These are phyloP conservation scores for Drosophila limbata DNA, from an alignment of 2,888 invertebrate species.

Conservation along the genomic window DNA sequence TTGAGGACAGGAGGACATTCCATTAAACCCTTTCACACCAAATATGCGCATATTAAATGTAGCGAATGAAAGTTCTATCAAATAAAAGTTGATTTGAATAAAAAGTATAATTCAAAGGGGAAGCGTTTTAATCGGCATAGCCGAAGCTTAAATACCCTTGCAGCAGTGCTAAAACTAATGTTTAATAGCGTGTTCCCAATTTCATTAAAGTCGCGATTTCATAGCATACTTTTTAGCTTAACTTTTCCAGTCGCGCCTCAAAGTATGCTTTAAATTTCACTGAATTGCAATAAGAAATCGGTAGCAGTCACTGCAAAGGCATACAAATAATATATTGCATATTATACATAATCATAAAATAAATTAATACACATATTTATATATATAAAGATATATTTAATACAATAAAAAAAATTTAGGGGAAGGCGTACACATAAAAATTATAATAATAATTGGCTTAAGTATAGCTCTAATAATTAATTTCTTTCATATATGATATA, in stretches of 20 bases:
- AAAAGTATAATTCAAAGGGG: conserved; percentile 2
- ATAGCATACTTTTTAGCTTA: background rate
- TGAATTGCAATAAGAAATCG: background rate
- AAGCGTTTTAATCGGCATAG: conserved; percentile 18
- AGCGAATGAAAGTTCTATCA: conserved; percentile 41
- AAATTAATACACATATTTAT: conserved; percentile 21
- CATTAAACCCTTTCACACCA: conserved; percentile 9
- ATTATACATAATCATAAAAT: background rate
- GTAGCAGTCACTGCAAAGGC: background rate
- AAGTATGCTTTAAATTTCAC: background rate
- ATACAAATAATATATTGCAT: background rate
- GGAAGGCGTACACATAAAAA: conserved; percentile 18
- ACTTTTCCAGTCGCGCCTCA: background rate
- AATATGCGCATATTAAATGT: conserved; percentile 27
- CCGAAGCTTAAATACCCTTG: conserved; percentile 42
- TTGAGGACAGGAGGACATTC: background rate
- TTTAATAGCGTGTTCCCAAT: background rate
- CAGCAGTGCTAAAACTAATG: background rate
- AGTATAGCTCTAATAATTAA: conserved; percentile 45
- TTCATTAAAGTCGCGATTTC: background rate
- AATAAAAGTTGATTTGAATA: background rate
- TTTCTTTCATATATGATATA: conserved; percentile 41
- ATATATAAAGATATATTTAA: conserved; percentile 17
- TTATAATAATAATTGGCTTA: conserved; percentile 40
- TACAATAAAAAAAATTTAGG: conserved; percentile 12